A percentile compares a stretch with the other conserved stretches of the same genome.
These are phyloP conservation scores for Spizella passerina DNA, from an alignment of 2,797 vertebrate species.

Conservation along the genomic window DNA sequence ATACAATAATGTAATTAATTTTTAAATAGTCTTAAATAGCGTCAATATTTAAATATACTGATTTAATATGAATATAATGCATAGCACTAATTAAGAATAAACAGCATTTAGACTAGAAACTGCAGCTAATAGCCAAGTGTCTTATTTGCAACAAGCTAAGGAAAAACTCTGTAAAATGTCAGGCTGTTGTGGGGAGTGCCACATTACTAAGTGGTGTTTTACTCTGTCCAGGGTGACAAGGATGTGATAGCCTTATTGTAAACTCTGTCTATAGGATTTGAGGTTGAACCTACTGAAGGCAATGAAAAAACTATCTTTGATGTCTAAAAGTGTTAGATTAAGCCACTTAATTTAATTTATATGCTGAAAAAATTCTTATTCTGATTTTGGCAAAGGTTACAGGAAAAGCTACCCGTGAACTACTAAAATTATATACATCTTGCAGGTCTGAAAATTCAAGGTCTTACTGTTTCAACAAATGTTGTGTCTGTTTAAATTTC, in stretches of 20 bases:
- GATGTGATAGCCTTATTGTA: background rate
- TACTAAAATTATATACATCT: background rate
- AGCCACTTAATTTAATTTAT: background rate
- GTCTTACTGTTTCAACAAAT: background rate
- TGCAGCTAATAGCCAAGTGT: background rate
- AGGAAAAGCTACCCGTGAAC: background rate
- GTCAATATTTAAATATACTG: background rate
- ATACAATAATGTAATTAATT: slow-evolving; percentile 19
- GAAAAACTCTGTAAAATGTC: background rate
- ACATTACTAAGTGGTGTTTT: background rate
- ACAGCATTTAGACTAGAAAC: background rate
- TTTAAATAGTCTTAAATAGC: slow-evolving; percentile 32
- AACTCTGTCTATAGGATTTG: background rate
- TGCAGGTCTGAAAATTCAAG: background rate
- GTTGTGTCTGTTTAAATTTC: background rate
- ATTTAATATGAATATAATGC: background rate
- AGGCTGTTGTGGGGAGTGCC: background rate
- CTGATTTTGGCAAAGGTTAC: background rate
- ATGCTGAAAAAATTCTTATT: background rate
- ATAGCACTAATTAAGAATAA: background rate
- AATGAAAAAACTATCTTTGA: background rate
- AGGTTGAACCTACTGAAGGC: background rate
- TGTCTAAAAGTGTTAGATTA: background rate
- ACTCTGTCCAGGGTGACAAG: background rate
- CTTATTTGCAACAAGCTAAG: background rate